Evolutionary conservation across 2,797 vertebrate species (phyloP), one percentile per base, ranked within the genome.

Genomic region (Erethizon dorsatum): DNA sequence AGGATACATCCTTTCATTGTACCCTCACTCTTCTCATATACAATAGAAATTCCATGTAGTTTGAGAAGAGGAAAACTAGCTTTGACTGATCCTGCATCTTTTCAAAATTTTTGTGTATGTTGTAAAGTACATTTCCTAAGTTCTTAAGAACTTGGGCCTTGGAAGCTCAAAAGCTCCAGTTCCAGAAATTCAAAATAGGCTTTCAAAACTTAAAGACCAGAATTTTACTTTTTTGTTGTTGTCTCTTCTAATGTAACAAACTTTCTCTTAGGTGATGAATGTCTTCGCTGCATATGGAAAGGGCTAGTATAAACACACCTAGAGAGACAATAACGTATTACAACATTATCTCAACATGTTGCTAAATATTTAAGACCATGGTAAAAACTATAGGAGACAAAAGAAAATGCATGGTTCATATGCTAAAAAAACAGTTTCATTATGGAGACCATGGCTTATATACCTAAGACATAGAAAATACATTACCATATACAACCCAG

Each of bases 301-400:
- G 37, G 18, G 20, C 50, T 79, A 90, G 4, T 91, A 6, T 91
- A 83, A 89, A 59, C 52, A 79, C 10, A 91, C 10, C 89, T 33
- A 56, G 45, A 14, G 18, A 14, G 4, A 84, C 18, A 77, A 56
- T 59, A 87, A 94, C 90, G 88, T 90, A 88, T 90, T 84, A 91
- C 82, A 96, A 83, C 9, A 92, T 93, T 83, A 79, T 71, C 87
- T 41, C 26, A 92, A 71, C 31, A 54, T 86, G 77, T 45, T 91
- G n/a, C 61, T 89, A 85, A 88, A 91, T 83, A 67, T 52, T 88
- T 91, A 94, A 89, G 47, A 37, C 47, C 26, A 75, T 69, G 28
- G 37, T 61, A 94, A 84, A 96, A 94, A 93, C 56, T 89, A 96
- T 26, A 83, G n/a, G 28, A 88, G 1, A 95, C 47, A 83, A 91